phyloP scores from a whole-genome alignment of 2,888 invertebrate genomes.

The Pammene aurita region DNA sequence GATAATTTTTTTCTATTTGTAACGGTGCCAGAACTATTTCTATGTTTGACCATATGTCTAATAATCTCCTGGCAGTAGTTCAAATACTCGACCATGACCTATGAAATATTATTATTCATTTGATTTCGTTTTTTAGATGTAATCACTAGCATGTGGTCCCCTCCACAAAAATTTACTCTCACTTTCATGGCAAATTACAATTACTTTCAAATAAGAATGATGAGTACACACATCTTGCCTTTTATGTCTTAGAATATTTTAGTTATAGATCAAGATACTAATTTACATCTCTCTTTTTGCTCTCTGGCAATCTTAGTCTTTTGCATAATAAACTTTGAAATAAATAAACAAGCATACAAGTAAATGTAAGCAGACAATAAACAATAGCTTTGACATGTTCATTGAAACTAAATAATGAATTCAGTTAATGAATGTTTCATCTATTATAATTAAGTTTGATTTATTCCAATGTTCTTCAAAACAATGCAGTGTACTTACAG shows the following conservation, averaged over 20 bases:
- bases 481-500: not conserved
- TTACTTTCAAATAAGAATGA: slow-evolving; percentile 14
- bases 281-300: no score
- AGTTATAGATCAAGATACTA: no score
- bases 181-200: slow-evolving; percentile 16
- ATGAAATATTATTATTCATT: slow-evolving; percentile 43
- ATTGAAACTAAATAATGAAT: not conserved
- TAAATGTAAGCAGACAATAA: no score
- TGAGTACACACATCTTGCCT: not conserved
- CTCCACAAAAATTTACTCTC: slow-evolving; percentile 11
- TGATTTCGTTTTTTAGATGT: slow-evolving; percentile 10
- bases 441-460: slow-evolving; percentile 17
- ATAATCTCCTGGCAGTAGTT: slow-evolving; percentile 72
- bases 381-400: no score
- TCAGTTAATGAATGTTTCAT: not conserved
- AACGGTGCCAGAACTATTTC: slow-evolving; percentile 74
- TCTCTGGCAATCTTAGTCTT: no score
- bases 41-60: slow-evolving; percentile 54
- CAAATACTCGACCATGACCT: slow-evolving; percentile 70
- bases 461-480: slow-evolving; percentile 14
- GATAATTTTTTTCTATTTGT: slow-evolving; percentile 54
- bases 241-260: not conserved
- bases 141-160: not conserved
- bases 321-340: no score
- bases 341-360: no score